Percentiles rank a stretch among this genome's conserved stretches.
These are phyloP conservation scores for Semnopithecus entellus DNA, from an alignment of 2,113 vertebrate species.

Conservation along the genomic window DNA sequence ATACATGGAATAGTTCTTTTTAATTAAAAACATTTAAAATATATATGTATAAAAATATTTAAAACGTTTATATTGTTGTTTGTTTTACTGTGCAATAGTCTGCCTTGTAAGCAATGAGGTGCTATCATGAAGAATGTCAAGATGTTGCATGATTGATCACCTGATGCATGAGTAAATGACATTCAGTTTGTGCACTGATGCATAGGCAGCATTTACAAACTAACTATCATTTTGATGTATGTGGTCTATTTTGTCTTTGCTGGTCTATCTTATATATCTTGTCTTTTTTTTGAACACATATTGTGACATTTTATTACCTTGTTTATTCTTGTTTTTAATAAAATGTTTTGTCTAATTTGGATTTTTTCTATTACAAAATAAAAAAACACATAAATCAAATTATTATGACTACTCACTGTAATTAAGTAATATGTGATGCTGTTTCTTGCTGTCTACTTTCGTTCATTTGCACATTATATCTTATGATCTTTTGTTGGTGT, in stretches of 20 bases:
- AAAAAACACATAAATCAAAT: conserved; percentile 17
- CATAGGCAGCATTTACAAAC: conserved; percentile 50
- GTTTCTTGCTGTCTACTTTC: conserved; percentile 18
- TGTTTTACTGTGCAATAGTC: neutral
- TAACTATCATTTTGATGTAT: conserved; percentile 68
- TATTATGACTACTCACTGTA: neutral
- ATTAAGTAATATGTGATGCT: conserved; percentile 43
- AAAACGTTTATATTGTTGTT: neutral
- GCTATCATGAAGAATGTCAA: conserved; percentile 17
- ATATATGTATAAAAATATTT: conserved; percentile 5
- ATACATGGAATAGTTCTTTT: neutral
- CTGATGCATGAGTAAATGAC: conserved; percentile 29
- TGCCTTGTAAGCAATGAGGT: conserved; percentile 40
- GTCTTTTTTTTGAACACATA: conserved; percentile 36
- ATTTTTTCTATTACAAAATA: conserved; percentile 32
- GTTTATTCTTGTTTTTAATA: conserved; percentile 59
- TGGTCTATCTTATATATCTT: conserved; percentile 35
- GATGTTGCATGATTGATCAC: conserved; percentile 20
- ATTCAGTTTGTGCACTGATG: conserved; percentile 45
- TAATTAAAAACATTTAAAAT: neutral
- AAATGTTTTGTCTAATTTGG: conserved; percentile 62
- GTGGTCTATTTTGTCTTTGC: conserved; percentile 61
- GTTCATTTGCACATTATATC: conserved; percentile 36
- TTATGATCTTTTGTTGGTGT: conserved; percentile 44
- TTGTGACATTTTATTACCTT: conserved; percentile 54